phyloP scores from a whole-genome alignment of 1,140 invertebrate genomes.

The Drepana arcuata region DNA sequence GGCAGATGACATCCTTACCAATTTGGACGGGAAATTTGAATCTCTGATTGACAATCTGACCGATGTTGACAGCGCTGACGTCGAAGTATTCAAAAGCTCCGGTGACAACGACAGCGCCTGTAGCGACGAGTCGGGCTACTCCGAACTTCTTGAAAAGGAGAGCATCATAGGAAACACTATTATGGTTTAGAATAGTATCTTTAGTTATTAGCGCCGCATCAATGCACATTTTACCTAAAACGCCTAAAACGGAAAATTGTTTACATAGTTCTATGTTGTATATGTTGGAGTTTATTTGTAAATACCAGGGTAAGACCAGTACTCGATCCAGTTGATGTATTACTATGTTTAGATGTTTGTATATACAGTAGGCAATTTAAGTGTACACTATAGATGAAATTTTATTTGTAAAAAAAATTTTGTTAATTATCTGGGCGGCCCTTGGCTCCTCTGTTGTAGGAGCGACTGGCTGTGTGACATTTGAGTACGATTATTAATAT shows the following conservation, averaged over 20 bases:
- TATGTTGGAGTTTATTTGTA: constrained; percentile 19
- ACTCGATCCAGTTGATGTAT: constrained; percentile 40
- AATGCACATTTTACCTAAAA: too few species aligned
- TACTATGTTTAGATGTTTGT: constrained; percentile 35
- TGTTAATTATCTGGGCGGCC: too few species aligned
- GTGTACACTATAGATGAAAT: constrained; percentile 23
- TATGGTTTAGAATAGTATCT: constrained; percentile 35
- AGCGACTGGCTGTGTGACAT: too few species aligned
- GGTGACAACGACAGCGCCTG: constrained; percentile 73
- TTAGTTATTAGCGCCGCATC: constrained; percentile 4
- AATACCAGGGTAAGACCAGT: constrained; percentile 48
- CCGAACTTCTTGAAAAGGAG: constrained; percentile 67
- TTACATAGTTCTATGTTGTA: constrained; percentile 7
- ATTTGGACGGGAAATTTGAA: constrained; percentile 48
- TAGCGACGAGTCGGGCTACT: constrained; percentile 73
- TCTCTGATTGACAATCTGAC: constrained; percentile 54
- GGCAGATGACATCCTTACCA: constrained; percentile 28
- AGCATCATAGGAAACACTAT: constrained; percentile 60
- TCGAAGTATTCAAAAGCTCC: constrained; percentile 49
- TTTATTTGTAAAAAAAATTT: constrained; percentile 15
- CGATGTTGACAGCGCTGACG: constrained; percentile 50
- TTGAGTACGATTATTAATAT: too few species aligned
- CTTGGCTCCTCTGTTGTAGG: too few species aligned
- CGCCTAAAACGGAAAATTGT: constrained; percentile 8
- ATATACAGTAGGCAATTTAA: constrained; percentile 50